Percentiles rank a stretch among this genome's conserved stretches.
These are phyloP conservation scores for Eudyptes chrysolophus DNA, from an alignment of 2,113 vertebrate genomes.

Conservation along the genomic window DNA sequence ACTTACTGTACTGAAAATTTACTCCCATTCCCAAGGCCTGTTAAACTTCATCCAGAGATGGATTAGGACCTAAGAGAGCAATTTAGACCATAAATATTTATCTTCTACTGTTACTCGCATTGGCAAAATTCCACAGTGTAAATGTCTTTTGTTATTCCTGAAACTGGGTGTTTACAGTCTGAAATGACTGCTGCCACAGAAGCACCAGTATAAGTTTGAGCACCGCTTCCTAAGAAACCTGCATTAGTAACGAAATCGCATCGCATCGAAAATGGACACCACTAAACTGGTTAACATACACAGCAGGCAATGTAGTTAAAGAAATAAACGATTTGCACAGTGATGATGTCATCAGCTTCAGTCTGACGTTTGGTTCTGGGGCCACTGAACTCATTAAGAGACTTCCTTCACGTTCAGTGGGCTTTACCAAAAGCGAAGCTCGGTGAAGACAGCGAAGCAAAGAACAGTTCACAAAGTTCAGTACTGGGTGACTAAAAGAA, in stretches of 20 bases:
- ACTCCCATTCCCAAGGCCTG: neutral
- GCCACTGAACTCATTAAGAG: neutral
- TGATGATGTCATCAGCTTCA: neutral
- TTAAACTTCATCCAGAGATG: neutral
- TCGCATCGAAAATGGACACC: neutral
- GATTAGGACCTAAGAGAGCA: neutral
- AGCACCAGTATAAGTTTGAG: neutral
- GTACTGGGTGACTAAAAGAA: fast-evolving
- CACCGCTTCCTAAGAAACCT: neutral
- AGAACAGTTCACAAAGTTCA: neutral
- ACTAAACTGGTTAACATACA: neutral
- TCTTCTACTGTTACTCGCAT: neutral
- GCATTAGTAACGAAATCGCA: neutral
- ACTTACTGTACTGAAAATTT: neutral
- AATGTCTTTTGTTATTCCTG: neutral
- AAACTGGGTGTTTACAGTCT: neutral
- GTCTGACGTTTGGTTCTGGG: neutral
- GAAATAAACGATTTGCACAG: fast-evolving
- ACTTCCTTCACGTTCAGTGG: fast-evolving
- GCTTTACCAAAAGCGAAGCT: neutral
- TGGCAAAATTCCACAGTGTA: neutral
- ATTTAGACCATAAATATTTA: neutral
- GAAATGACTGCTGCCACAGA: neutral
- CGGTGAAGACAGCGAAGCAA: neutral
- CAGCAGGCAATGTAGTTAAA: neutral